Evolutionary conservation across 2,888 invertebrate species (phyloP).

Genomic region (Erebia palarica): DNA sequence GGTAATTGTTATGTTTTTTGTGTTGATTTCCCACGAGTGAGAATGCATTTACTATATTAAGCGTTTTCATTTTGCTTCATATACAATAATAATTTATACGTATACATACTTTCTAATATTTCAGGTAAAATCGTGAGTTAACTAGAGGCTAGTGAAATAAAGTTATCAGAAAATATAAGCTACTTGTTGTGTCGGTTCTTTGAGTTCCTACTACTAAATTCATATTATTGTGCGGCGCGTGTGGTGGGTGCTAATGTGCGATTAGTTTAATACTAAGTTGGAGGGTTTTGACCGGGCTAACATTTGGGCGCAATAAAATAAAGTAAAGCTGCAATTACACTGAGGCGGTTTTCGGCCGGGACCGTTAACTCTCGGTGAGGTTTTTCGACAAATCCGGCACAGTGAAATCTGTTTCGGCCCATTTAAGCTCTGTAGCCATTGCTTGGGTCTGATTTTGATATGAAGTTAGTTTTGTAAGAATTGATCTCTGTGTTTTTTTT

Average conservation of each 20-base stretch:
- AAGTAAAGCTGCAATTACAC: slow-evolving; percentile 59
- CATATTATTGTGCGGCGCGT: background rate
- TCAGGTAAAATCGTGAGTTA: too few relatives aligned
- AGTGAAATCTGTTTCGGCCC: slow-evolving; percentile 40
- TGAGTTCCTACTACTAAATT: too few relatives aligned
- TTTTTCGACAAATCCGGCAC: slow-evolving; percentile 38
- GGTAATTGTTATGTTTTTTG: too few relatives aligned
- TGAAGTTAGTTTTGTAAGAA: slow-evolving; percentile 19
- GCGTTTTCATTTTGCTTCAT: too few relatives aligned
- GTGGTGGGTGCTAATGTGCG: background rate
- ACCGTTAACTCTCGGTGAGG: slow-evolving; percentile 39
- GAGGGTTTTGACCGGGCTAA: slow-evolving; percentile 1
- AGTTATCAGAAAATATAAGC: too few relatives aligned
- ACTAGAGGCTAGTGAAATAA: too few relatives aligned
- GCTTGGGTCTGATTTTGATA: slow-evolving; percentile 26
- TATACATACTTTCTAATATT: too few relatives aligned
- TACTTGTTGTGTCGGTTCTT: too few relatives aligned
- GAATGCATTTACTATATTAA: too few relatives aligned
- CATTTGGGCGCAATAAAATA: slow-evolving; percentile 52
- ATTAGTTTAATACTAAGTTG: background rate
- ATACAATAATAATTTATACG: too few relatives aligned
- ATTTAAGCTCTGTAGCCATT: slow-evolving; percentile 29
- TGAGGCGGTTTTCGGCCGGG: slow-evolving; percentile 48
- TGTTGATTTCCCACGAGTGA: too few relatives aligned
- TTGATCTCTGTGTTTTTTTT: background rate